These are phyloP conservation scores for Tamias sibiricus DNA, from an alignment of 2,113 vertebrate species.

Conservation along the genomic window DNA sequence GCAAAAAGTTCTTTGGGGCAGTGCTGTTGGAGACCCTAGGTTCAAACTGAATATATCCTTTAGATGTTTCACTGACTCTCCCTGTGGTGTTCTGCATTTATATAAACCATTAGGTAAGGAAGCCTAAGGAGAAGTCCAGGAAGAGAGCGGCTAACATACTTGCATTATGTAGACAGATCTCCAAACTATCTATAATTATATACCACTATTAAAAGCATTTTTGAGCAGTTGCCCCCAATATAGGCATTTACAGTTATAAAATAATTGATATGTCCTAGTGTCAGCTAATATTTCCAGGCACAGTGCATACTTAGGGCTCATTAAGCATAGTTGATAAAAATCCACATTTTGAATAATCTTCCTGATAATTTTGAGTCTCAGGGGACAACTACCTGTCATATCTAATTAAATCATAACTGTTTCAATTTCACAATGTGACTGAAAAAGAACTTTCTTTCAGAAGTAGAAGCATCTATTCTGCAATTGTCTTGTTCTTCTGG, in stretches of 20 bases:
- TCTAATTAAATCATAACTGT: neutral
- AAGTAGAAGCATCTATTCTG: neutral
- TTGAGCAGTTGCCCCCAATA: neutral
- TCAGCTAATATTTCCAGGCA: conserved; percentile 15
- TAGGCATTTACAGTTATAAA: neutral
- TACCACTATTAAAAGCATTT: neutral
- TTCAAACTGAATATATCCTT: neutral
- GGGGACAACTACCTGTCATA: neutral
- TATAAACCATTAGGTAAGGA: neutral
- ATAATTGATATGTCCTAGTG: neutral
- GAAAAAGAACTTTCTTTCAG: neutral
- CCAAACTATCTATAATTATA: neutral
- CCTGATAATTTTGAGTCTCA: conserved; percentile 1
- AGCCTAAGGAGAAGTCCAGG: conserved; percentile 2
- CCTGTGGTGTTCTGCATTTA: neutral
- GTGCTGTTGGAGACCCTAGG: neutral
- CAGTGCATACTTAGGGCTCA: neutral
- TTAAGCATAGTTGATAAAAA: neutral
- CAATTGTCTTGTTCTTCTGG: neutral
- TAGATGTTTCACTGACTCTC: neutral
- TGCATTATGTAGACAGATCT: neutral
- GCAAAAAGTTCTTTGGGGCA: neutral
- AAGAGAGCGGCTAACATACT: neutral
- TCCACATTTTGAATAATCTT: conserved; percentile 22
- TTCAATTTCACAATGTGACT: neutral